Percentiles rank a stretch among this genome's conserved stretches.
Conservation (phyloP, 2,113 vertebrate genomes). For the Hirundichthys speculiger region DNA sequence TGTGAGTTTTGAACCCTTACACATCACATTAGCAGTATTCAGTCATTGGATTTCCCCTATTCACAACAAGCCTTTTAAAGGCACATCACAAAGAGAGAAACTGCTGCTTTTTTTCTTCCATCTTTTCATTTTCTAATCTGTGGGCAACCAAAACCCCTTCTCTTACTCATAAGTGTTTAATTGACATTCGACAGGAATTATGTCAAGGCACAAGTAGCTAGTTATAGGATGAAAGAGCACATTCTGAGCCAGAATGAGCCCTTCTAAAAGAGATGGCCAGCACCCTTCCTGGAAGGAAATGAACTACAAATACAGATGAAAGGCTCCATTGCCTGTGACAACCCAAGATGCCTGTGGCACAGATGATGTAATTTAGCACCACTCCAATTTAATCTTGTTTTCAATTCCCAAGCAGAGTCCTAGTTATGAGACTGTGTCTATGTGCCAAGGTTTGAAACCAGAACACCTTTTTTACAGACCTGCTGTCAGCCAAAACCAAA, state of each 20-base stretch:
- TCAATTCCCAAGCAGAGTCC: conserved; percentile 50
- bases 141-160: background rate
- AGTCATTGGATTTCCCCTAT: too few relatives aligned
- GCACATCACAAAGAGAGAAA: too few relatives aligned
- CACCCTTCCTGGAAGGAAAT: conserved; percentile 28
- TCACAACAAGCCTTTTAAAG: too few relatives aligned
- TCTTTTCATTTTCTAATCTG: background rate
- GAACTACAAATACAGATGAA: conserved; percentile 37
- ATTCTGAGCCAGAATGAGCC: conserved; percentile 7
- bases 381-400: conserved; percentile 64
- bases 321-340: conserved; percentile 49
- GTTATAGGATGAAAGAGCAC: conserved; percentile 5
- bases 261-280: conserved; percentile 16
- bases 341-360: conserved; percentile 41
- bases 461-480: conserved; percentile 40
- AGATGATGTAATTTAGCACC: conserved; percentile 60
- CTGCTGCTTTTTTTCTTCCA: background rate
- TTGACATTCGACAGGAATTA: background rate
- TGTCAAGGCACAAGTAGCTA: background rate
- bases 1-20: too few relatives aligned
- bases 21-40: too few relatives aligned
- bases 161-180: background rate
- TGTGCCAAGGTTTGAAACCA: conserved; percentile 37
- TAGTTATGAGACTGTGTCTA: conserved; percentile 42
- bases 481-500: conserved; percentile 31